Conservation (phyloP, 2,113 vertebrate species). For the Stictonetta naevosa region DNA sequence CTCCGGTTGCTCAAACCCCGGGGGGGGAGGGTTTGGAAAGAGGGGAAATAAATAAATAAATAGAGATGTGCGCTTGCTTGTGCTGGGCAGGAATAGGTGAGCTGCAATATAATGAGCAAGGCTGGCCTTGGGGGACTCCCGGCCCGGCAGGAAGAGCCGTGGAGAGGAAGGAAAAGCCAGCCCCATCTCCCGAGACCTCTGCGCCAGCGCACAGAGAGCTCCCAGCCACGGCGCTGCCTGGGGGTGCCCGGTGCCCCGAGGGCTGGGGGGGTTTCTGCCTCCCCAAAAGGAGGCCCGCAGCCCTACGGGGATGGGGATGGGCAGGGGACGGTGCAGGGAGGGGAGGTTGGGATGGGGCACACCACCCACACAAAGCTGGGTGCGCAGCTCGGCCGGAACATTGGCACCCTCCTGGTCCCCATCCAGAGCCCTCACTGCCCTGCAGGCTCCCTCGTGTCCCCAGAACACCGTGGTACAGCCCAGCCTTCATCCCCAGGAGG, state of each 20-base stretch:
- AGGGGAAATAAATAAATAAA: not conserved
- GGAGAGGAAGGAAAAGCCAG: fast-evolving
- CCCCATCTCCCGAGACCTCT: not conserved
- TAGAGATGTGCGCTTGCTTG: not conserved
- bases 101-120: not conserved
- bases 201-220: not conserved
- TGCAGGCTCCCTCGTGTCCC: not conserved
- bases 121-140: not conserved
- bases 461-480: not conserved
- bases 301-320: fast-evolving
- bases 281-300: not conserved
- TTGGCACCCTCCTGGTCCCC: not conserved
- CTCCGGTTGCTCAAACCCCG: not conserved
- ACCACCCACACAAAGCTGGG: fast-evolving
- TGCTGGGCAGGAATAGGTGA: not conserved
- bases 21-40: not conserved
- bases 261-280: not conserved
- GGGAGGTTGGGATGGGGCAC: not conserved
- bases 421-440: not conserved
- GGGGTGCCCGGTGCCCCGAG: not conserved
- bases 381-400: not conserved
- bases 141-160: not conserved
- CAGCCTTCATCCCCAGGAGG: not conserved
- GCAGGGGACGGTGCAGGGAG: not conserved
- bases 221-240: too few relatives aligned